Evolutionary conservation across 2,888 invertebrate species (phyloP), one percentile per base, ranked within the genome.

Genomic region (Drosophila demipolita): DNA sequence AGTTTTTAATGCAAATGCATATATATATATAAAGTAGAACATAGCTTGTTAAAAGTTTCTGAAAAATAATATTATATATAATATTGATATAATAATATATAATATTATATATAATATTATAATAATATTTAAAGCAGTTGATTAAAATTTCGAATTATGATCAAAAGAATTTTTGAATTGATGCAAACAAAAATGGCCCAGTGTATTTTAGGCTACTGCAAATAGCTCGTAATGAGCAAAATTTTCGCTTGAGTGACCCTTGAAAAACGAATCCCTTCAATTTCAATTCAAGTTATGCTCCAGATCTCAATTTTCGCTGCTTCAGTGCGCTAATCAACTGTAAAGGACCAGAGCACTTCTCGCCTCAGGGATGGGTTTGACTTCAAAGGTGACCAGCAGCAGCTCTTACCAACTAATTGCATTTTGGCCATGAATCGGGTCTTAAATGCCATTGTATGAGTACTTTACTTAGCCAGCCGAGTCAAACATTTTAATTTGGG

Each of bases 321-420:
- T 75, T 50, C 61, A 70, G 48, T 63, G 70, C 66, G 70, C 75
- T 81, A 81, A 83, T 83, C 80, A 81, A 83, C 65, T 77, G 73
- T 57, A 80, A 80, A 65, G 66, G 50, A 66, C 38, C 75, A 36
- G 11, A 23, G 32, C 45, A 32, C 40, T 29, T 29, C 40, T 66
- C 11, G 59, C 60, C 60, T 35, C 29, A n/a, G 36, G 2, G 15
- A 3, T 15, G n/a, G 11, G n/a, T 7, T 15, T 20, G 12, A 62
- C 29, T 58, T 45, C 26, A 29, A 60, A 77, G 77, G 65, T 73
- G 73, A 68, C 70, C 73, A 67, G 67, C 66, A 67, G 67, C 66
- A 62, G 68, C 69, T 68, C 73, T 74, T 76, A 61, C 67, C 66
- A 64, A 62, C 62, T 83, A 84, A 89, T 87, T 90, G 73, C 70